A percentile compares a stretch with the other conserved stretches of the same genome.
These are phyloP conservation scores for Zaprionus ghesquierei DNA, from an alignment of 1,140 invertebrate species.

Conservation along the genomic window DNA sequence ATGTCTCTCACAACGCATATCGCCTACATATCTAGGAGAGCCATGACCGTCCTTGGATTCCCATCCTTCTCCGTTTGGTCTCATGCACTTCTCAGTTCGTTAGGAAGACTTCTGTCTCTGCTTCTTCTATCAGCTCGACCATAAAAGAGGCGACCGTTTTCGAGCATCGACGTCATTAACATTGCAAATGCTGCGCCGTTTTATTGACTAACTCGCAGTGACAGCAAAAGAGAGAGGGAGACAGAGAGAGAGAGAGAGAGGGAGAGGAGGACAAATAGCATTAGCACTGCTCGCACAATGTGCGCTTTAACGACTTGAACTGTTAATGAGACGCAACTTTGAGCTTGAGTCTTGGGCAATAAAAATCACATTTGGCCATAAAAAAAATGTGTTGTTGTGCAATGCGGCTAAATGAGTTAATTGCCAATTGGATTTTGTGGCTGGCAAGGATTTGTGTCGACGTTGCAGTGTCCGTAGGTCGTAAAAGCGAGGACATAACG, in stretches of 20 bases:
- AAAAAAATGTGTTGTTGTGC: constrained; percentile 46
- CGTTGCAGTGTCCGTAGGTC: constrained; percentile 60
- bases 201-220: neutral
- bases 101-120: neutral
- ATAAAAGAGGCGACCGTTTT: constrained; percentile 34
- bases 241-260: neutral
- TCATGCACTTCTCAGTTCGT: constrained; percentile 37
- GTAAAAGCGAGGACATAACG: constrained; percentile 29
- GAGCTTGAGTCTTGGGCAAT: constrained; percentile 47
- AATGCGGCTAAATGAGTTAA: constrained; percentile 66
- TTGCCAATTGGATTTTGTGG: constrained; percentile 76
- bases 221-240: neutral
- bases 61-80: no score
- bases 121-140: constrained; percentile 29
- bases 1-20: neutral
- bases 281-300: constrained; percentile 58
- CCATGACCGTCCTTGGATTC: neutral
- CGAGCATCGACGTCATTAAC: constrained; percentile 37
- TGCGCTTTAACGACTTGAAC: constrained; percentile 73
- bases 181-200: constrained; percentile 30
- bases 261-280: constrained; percentile 41
- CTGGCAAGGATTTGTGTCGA: constrained; percentile 65
- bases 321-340: constrained; percentile 73
- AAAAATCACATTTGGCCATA: constrained; percentile 68
- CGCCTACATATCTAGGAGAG: neutral